Base-by-base conservation (phyloP, 2,888 invertebrate species). In the Stictocephala bisonia region DNA sequence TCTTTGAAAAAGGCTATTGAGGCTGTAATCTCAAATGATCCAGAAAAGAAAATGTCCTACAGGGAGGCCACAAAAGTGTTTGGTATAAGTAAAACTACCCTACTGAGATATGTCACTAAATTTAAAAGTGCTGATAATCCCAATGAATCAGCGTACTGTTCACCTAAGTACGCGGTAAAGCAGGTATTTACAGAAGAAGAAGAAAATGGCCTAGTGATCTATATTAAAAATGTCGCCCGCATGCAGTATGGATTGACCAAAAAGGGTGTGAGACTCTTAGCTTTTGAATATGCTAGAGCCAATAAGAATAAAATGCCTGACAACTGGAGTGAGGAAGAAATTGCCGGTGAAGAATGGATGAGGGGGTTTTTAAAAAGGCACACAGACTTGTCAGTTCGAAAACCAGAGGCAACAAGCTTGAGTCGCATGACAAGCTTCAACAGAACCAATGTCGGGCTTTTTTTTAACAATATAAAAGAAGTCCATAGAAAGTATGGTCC, bases 401-500 rank as follows among this genome's bases (percentile, higher is more conserved):
- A 50, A 66, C 48, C 72, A 41, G 22, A 50, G 31, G 51, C 48
- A 35, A 72, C 64, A n/a, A 72, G 53, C 48, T 44, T 64, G 18
- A 48, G 22, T 15, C 13, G 70, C 9, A 48, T n/a, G 15, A 73
- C 35, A 26, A 51, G 35, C 4, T 56, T 56, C 31, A 13, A 60
- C 68, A 20, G 41, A 44, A 56, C 20, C n/a, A 26, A 70, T 27
- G 9, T 56, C 7, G 3, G 3, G 9, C 3, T 15, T 7, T 73
- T 72, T 68, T 76, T 67, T 48, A 35, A 69, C 13, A 74, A 76
- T 41, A 15, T 74, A n/a, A 56, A 66, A 73, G 69, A 68, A 26
- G 74, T 78, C 7, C 71, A 75, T n/a, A 68, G 70, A 29, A 3
- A 24, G 6, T 51, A 15, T n/a, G 31, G 35, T 1, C 40, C 51